Evolutionary conservation across 2,797 vertebrate species (phyloP).

Genomic region (Eulemur coronatus): DNA sequence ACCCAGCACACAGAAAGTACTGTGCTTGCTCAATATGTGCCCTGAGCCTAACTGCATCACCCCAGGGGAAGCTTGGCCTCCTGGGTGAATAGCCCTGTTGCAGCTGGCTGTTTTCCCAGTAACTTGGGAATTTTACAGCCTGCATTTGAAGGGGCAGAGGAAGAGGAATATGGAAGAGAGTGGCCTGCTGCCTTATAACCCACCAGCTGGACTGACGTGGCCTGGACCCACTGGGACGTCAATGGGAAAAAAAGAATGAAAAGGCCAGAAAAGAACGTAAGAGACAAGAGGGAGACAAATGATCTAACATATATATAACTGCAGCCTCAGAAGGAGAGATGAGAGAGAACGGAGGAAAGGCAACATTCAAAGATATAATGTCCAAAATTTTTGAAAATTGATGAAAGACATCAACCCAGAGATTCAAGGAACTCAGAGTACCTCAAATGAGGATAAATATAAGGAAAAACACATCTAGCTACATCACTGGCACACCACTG

Average conservation of each 20-base stretch:
- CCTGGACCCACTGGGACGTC: background rate
- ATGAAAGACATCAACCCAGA: background rate
- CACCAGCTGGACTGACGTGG: background rate
- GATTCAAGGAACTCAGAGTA: background rate
- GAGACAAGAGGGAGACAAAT: background rate
- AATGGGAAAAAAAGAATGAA: background rate
- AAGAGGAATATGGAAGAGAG: background rate
- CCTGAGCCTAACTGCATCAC: fast-evolving
- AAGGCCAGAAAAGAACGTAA: background rate
- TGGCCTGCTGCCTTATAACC: background rate
- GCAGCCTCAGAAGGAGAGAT: background rate
- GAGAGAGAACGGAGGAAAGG: background rate
- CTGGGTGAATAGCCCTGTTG: background rate
- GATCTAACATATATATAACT: background rate
- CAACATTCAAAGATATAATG: background rate
- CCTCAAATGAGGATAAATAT: background rate
- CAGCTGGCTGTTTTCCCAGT: background rate
- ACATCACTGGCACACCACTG: background rate
- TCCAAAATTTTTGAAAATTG: background rate
- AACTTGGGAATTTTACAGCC: background rate
- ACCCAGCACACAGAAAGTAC: background rate
- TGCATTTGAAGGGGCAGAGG: background rate
- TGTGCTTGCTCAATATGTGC: too few relatives aligned
- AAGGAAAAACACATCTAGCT: background rate
- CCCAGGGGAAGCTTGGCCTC: background rate